A percentile compares a stretch with the other conserved stretches of the same genome.
These are phyloP conservation scores for Hydrophis major DNA, from an alignment of 2,797 vertebrate genomes.

Conservation along the genomic window DNA sequence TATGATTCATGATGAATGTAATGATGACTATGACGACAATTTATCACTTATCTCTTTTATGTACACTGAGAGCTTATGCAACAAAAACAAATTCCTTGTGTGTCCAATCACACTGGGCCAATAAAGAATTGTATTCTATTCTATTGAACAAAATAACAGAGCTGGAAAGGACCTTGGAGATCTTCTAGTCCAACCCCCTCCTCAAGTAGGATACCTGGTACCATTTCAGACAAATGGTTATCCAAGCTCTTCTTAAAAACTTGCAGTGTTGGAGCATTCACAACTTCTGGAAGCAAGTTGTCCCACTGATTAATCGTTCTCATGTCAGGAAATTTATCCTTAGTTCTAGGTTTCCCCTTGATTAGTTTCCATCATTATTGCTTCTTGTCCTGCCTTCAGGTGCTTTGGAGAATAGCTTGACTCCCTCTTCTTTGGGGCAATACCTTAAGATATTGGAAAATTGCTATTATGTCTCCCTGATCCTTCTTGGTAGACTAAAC, in stretches of 20 bases:
- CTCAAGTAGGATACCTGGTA: rapidly evolving
- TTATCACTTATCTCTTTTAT: no score
- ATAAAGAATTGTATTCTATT: no score
- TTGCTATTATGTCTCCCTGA: no score
- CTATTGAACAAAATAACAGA: neutral
- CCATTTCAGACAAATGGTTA: neutral
- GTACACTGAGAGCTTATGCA: no score
- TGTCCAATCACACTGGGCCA: no score
- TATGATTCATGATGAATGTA: no score
- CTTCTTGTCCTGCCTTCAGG: neutral
- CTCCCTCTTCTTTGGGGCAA: no score
- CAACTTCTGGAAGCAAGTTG: neutral
- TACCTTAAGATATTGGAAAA: no score
- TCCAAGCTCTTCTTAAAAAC: neutral
- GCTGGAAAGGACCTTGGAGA: neutral
- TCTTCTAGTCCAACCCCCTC: neutral
- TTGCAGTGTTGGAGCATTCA: neutral
- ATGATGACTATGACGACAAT: no score
- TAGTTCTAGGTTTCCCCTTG: neutral
- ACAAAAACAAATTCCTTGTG: no score
- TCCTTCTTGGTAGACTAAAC: no score
- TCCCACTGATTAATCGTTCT: neutral
- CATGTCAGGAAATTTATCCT: neutral
- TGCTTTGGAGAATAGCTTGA: no score
- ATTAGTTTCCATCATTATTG: neutral